phyloP scores from a whole-genome alignment of 64 coral and sea anemone genomes.

The Pachyseris speciosa region DNA sequence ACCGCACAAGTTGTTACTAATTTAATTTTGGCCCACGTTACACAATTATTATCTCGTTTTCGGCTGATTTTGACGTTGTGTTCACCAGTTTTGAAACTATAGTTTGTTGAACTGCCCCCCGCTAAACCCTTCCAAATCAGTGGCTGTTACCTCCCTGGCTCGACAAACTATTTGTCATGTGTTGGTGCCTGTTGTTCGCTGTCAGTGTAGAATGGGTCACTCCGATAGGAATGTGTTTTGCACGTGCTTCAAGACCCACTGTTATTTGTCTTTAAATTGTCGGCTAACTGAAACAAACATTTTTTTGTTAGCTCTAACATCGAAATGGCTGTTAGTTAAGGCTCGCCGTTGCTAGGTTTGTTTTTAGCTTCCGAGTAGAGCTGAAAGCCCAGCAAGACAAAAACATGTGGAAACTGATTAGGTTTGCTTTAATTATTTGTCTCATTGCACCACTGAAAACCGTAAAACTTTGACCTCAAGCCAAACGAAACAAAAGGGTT shows the following conservation, averaged over 20 bases:
- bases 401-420: conserved; percentile 5
- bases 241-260: not conserved
- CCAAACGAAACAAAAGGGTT: conserved; percentile 36
- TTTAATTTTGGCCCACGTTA: not conserved
- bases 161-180: conserved; percentile 44
- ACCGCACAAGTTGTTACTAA: conserved; percentile 18
- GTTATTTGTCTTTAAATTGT: too few relatives aligned
- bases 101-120: not conserved
- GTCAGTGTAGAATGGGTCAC: not conserved
- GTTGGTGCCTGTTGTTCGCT: not conserved
- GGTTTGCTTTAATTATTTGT: conserved; percentile 9
- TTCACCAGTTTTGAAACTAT: not conserved
- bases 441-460: not conserved
- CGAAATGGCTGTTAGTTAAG: not conserved
- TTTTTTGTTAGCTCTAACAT: not conserved
- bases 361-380: not conserved
- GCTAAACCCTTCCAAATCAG: not conserved
- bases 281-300: too few relatives aligned
- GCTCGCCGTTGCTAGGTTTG: not conserved
- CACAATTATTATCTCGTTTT: conserved; percentile 17
- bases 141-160: not conserved
- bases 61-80: not conserved
- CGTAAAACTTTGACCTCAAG: conserved; percentile 31
- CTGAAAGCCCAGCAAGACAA: not conserved
- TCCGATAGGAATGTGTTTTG: not conserved